phyloP scores from a whole-genome alignment of 1,140 invertebrate species.

The Drosophila biarmipes region DNA sequence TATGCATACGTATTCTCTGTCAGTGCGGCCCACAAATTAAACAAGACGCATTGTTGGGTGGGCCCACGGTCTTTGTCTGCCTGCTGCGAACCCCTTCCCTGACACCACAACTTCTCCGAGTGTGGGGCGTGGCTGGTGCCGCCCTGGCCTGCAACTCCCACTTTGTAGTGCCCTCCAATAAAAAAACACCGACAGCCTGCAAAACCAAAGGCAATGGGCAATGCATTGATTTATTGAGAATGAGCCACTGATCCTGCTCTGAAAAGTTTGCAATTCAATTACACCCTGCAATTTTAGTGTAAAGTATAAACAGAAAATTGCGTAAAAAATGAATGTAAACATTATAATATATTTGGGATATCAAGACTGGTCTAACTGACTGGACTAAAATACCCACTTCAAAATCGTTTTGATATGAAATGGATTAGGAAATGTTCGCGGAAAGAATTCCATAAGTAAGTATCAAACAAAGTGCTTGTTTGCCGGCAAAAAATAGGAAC shows the following conservation, averaged over 20 bases:
- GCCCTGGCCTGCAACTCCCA: conserved; percentile 19
- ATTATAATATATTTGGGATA: too few species aligned
- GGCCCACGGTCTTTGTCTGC: conserved; percentile 34
- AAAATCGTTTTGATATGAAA: background rate
- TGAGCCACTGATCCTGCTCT: conserved; percentile 1
- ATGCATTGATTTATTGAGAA: conserved; percentile 48
- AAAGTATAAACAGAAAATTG: background rate
- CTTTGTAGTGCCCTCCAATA: conserved; percentile 57
- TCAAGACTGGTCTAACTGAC: too few species aligned
- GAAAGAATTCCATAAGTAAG: background rate
- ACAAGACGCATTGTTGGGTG: conserved; percentile 69
- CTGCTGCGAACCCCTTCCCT: background rate
- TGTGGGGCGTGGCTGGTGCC: conserved; percentile 40
- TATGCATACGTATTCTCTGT: conserved; percentile 57
- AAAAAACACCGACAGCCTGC: conserved; percentile 62
- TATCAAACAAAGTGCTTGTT: background rate
- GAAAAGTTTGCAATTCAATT: conserved; percentile 11
- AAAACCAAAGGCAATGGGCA: conserved; percentile 37
- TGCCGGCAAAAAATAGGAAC: background rate
- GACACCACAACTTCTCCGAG: conserved; percentile 4
- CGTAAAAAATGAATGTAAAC: too few species aligned
- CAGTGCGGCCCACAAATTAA: conserved; percentile 63
- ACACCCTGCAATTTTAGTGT: background rate
- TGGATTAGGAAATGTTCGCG: background rate
- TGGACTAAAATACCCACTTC: too few species aligned